Evolutionary conservation across 2,797 vertebrate genomes (phyloP).

Genomic region (Sebastes goodei): DNA sequence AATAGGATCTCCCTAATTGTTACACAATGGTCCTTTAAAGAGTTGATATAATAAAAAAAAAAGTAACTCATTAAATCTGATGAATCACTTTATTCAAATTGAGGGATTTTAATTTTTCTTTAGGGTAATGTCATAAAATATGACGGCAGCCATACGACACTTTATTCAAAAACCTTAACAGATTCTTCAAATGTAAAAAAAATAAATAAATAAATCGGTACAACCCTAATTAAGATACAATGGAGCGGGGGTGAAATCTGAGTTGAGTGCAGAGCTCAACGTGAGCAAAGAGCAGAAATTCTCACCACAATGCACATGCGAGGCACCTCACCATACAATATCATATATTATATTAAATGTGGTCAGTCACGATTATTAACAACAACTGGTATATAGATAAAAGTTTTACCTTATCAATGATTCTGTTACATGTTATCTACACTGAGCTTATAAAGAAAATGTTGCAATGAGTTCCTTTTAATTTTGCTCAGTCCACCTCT

Average conservation of each 20-base stretch:
- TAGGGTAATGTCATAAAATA: neutral
- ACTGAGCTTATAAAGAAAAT: too few species aligned
- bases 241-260: neutral
- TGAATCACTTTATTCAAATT: neutral
- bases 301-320: neutral
- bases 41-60: too few species aligned
- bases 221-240: neutral
- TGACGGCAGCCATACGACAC: neutral
- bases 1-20: too few species aligned
- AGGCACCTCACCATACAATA: neutral
- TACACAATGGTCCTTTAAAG: too few species aligned
- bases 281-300: neutral
- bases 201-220: neutral
- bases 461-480: neutral
- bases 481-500: neutral
- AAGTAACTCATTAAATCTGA: neutral
- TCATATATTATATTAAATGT: too few species aligned
- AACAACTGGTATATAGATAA: neutral
- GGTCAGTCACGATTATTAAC: neutral
- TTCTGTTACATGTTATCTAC: too few species aligned
- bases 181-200: too few species aligned
- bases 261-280: neutral
- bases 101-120: neutral
- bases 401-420: neutral
- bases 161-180: neutral